A percentile compares a stretch with the other conserved stretches of the same genome.
These are phyloP conservation scores for Drosophila engyochracea DNA, from an alignment of 2,888 invertebrate genomes.

Conservation along the genomic window DNA sequence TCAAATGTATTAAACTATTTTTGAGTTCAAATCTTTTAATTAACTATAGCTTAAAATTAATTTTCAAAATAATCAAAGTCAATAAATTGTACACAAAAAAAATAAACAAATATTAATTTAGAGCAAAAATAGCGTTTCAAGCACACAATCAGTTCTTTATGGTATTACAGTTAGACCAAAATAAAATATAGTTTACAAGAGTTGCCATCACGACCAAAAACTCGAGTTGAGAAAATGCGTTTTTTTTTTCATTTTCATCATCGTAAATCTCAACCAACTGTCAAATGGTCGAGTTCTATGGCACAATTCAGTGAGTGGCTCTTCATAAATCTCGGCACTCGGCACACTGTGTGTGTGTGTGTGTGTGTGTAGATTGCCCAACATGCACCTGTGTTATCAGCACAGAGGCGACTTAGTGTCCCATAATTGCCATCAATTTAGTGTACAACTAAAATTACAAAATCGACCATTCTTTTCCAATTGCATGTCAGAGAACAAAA, in stretches of 20 bases:
- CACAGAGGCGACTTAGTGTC: conserved; percentile 20
- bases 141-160: background rate
- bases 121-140: background rate
- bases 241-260: conserved; percentile 26
- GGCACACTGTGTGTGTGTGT: background rate
- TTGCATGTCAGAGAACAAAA: conserved; percentile 22
- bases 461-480: conserved; percentile 45
- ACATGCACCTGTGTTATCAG: conserved; percentile 41
- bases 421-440: conserved; percentile 73
- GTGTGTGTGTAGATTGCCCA: conserved; percentile 31
- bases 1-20: background rate
- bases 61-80: background rate
- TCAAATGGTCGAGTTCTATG: conserved; percentile 67
- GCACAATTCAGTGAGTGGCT: conserved; percentile 74
- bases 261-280: conserved; percentile 81
- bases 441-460: conserved; percentile 75
- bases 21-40: background rate
- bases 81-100: background rate
- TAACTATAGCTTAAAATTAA: background rate
- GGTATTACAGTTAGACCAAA: background rate
- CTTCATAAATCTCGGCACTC: conserved; percentile 74
- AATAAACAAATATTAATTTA: background rate
- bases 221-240: background rate
- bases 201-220: conserved; percentile 19
- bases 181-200: background rate